Evolutionary conservation across 1,140 invertebrate genomes (phyloP).

Genomic region (Drosophila littoralis): DNA sequence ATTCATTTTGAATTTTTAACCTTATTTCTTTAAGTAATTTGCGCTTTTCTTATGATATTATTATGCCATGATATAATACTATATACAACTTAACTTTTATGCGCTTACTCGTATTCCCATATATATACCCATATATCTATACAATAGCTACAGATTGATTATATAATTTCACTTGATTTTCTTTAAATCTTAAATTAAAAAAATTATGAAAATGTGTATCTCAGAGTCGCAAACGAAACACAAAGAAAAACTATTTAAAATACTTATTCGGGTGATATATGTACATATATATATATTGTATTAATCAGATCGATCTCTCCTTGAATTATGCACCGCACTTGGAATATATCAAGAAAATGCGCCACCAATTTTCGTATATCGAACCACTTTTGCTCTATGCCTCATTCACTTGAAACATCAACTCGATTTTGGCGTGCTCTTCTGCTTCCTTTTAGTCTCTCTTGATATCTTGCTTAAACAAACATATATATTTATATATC

Average conservation of each 20-base stretch:
- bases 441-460: constrained; percentile 35
- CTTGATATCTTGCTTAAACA: constrained; percentile 31
- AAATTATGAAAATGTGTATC: constrained; percentile 18
- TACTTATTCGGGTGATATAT: constrained; percentile 36
- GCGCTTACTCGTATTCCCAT: constrained; percentile 58
- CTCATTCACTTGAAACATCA: constrained; percentile 14
- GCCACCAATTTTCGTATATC: constrained; percentile 16
- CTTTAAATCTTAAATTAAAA: constrained; percentile 33
- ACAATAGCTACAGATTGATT: constrained; percentile 41
- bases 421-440: constrained; percentile 24
- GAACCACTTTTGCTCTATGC: constrained; percentile 7
- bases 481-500: constrained; percentile 7
- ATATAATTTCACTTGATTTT: constrained; percentile 49
- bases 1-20: constrained; percentile 16
- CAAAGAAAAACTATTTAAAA: constrained; percentile 42
- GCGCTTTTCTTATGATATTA: constrained; percentile 32
- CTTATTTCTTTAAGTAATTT: constrained; percentile 47
- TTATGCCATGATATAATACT: constrained; percentile 56
- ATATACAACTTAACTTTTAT: constrained; percentile 49
- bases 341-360: constrained; percentile 2
- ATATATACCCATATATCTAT: constrained; percentile 46
- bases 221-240: constrained; percentile 20
- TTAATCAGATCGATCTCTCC: constrained; percentile 15
- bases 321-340: constrained; percentile 24
- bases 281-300: constrained; percentile 3